Conservation (phyloP, 2,113 vertebrate genomes). For the Mormyrus iriodes region DNA sequence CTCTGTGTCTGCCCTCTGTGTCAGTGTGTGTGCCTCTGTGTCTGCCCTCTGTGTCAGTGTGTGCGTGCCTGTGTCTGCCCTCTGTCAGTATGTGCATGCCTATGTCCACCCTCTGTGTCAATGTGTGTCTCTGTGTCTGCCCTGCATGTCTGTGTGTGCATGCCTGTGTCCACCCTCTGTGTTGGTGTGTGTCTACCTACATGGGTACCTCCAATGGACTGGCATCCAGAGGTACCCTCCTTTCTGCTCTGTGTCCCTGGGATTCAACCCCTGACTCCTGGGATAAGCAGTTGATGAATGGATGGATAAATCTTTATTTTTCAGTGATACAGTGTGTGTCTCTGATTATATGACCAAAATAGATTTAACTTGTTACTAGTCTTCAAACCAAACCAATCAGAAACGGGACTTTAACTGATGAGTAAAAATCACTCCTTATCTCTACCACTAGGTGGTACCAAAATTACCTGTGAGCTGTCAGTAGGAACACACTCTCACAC, state of each 20-base stretch:
- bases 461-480: slow-evolving; percentile 37
- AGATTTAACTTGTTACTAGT: neutral
- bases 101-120: neutral
- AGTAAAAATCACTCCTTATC: neutral
- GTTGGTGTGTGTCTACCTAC: neutral
- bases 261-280: neutral
- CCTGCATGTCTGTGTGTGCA: no score
- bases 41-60: neutral
- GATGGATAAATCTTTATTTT: neutral
- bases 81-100: no score
- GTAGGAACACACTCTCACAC: neutral
- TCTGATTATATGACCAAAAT: neutral
- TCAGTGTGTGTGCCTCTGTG: neutral
- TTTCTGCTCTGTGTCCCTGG: neutral
- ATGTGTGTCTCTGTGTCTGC: no score
- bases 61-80: no score
- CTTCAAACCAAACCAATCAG: neutral
- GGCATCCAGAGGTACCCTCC: neutral
- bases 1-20: neutral
- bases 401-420: neutral
- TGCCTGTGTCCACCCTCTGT: no score
- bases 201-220: neutral
- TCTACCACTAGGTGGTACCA: slow-evolving; percentile 67
- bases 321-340: neutral
- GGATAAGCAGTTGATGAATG: neutral